Conservation (phyloP, 2,113 vertebrate species). For the Cephalopholis sonnerati region DNA sequence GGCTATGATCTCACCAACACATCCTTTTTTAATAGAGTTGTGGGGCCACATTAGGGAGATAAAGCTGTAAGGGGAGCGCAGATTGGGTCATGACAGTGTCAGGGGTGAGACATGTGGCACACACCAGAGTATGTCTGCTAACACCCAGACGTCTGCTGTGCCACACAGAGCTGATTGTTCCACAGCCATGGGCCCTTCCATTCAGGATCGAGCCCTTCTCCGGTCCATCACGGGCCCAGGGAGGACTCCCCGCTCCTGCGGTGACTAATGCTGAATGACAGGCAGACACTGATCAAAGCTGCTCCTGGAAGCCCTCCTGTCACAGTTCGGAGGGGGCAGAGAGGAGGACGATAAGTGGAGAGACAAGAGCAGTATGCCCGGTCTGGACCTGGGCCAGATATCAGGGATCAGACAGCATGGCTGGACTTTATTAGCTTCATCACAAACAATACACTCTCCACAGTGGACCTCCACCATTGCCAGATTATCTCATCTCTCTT, state of each 20-base stretch:
- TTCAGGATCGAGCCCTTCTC: conserved; percentile 60
- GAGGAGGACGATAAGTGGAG: conserved; percentile 71
- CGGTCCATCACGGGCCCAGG: conserved; percentile 57
- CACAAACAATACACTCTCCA: conserved; percentile 75
- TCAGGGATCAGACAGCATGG: conserved; percentile 77
- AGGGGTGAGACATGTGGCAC: conserved; percentile 81
- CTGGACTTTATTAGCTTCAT: conserved; percentile 80
- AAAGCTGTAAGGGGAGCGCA: conserved; percentile 74
- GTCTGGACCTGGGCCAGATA: conserved; percentile 76
- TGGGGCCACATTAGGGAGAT: conserved; percentile 67
- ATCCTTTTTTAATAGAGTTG: conserved; percentile 63
- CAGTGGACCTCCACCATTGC: conserved; percentile 72
- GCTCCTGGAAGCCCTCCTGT: conserved; percentile 75
- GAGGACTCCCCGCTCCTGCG: conserved; percentile 65
- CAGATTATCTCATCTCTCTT: conserved; percentile 80
- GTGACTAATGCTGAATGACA: conserved; percentile 83
- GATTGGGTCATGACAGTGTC: conserved; percentile 77
- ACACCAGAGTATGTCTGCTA: conserved; percentile 75
- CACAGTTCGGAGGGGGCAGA: conserved; percentile 66
- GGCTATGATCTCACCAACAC: conserved; percentile 60
- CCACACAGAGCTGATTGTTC: conserved; percentile 79
- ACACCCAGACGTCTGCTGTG: conserved; percentile 73
- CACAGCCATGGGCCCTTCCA: conserved; percentile 63
- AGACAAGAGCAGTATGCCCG: conserved; percentile 77
- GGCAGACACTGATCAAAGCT: conserved; percentile 81